Evolutionary conservation across 1,140 invertebrate species (phyloP), one percentile per base, ranked within the genome.

Genomic region (Nasonia longicornis): DNA sequence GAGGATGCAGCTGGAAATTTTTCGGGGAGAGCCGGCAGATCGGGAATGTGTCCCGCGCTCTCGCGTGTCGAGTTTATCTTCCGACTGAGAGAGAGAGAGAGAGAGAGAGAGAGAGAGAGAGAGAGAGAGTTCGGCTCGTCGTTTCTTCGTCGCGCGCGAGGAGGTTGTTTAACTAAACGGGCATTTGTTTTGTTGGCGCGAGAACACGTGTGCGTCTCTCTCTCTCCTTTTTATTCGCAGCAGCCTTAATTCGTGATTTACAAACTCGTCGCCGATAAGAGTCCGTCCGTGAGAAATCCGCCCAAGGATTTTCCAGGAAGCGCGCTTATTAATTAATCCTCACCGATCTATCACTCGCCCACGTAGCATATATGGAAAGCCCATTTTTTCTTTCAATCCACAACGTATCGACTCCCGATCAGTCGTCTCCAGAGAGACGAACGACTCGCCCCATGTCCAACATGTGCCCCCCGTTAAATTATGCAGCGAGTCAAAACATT

Each of bases 1-100:
- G 71, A 31, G 14, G 71, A 35, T 74, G 71, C 78, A 80, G 78
- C 78, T 80, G 78, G 38, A 80, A 71, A 79, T 72, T 78, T 77
- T 64, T 58, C 52, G 52, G 52, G 3, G 0, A 58, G 52, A n/a
- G 1, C 2, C 4, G 29, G 26, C 16, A 69, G 26, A 29, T 35
- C 31, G 26, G 67, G 77, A 79, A 79, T 79, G 77, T 79, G 70
- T 79, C 66, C 69, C 69, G 45, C 48, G 58, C 12, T 78, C 69
- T 64, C 48, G 77, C 69, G 70, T 79, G 77, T 79, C 72, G 72
- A 72, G 48, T 64, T 79, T 79, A 79, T 79, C 77, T 80, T 45
- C 22, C 42, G 14, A 35, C 3, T 3, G 31, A 35, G 3, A 35
- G 31, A 35, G 31, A 35, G 31, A 35, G 31, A 35, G 31, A 35